Evolutionary conservation across 2,888 invertebrate species (phyloP).

Genomic region (Watsonalla binaria): DNA sequence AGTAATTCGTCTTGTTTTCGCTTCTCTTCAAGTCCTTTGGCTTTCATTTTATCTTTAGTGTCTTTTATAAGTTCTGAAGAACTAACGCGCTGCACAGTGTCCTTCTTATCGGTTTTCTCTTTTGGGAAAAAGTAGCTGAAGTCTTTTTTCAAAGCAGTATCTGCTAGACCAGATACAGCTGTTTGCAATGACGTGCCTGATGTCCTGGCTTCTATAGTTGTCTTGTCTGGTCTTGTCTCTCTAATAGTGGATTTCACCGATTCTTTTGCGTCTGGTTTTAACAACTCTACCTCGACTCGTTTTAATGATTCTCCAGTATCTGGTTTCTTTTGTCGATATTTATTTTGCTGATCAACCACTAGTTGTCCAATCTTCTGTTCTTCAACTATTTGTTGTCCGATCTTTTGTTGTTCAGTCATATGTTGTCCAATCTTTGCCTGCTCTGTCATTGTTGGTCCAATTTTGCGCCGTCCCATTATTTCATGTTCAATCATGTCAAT

Average conservation of each 20-base stretch:
- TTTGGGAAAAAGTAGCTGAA: slow-evolving; percentile 45
- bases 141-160: slow-evolving; percentile 22
- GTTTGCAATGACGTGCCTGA: slow-evolving; percentile 16
- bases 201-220: background rate
- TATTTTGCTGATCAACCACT: too few relatives aligned
- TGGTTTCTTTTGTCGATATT: too few relatives aligned
- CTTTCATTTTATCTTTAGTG: slow-evolving; percentile 32
- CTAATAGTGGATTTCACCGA: background rate
- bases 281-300: background rate
- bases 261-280: too few relatives aligned
- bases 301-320: too few relatives aligned
- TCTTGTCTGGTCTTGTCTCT: background rate
- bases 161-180: slow-evolving; percentile 11
- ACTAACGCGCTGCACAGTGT: slow-evolving; percentile 17
- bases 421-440: background rate
- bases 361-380: background rate
- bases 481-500: background rate
- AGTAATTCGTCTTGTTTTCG: slow-evolving; percentile 6
- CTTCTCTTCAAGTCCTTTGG: slow-evolving; percentile 22
- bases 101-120: slow-evolving; percentile 8
- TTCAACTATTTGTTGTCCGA: background rate
- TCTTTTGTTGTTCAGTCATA: background rate
- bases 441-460: too few relatives aligned
- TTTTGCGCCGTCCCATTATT: background rate
- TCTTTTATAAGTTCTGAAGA: slow-evolving; percentile 49